Base-by-base conservation (phyloP, 2,797 vertebrate species). In the Heliangelus exortis region DNA sequence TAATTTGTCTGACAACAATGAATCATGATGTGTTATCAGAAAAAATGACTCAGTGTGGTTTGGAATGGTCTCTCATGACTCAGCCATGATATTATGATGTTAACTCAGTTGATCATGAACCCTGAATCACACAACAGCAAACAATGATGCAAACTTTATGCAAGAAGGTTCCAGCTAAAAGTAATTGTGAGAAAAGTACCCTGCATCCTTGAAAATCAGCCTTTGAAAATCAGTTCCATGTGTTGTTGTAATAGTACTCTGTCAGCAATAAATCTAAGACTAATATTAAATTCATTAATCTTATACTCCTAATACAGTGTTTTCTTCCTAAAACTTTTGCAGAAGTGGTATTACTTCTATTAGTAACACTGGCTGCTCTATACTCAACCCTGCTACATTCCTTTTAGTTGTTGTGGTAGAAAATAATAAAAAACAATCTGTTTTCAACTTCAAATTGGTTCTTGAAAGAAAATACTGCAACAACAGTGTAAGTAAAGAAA, bases 1-100 rank as follows among this genome's bases (percentile, higher is more conserved):
- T 45, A 55, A 23, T 6, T 54, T 43, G 9, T 71, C 23, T 57
- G 80, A 59, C 13, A 84, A 74, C 77, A 79, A 63, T 92, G 73
- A 95, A 81, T 91, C 81, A 86, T n/a, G 19, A 51, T 83, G 47
- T 26, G 2, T 53, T 94, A 71, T 73, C 39, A 91, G 68, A 91
- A 93, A 73, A 67, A 68, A 59, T 77, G 73, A 92, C 63, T 96
- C 76, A 78, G 23, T 81, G 51, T 86, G 25, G 48, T 90, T 92
- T 90, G 72, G 48, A 76, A 61, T 33, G 41, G 58, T 89, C 54
- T 69, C 28, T 73, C 47, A 75, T 95, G 87, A 92, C 57, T 97
- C 84, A 89, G 84, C 15, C 84, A 51, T 88, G 84, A 85, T 85
- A 95, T 89, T 87, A 63, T 50, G 28, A 36, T 11, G 66, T 39